These are phyloP conservation scores for Oxyura jamaicensis DNA, from an alignment of 2,113 vertebrate genomes.

Conservation along the genomic window DNA sequence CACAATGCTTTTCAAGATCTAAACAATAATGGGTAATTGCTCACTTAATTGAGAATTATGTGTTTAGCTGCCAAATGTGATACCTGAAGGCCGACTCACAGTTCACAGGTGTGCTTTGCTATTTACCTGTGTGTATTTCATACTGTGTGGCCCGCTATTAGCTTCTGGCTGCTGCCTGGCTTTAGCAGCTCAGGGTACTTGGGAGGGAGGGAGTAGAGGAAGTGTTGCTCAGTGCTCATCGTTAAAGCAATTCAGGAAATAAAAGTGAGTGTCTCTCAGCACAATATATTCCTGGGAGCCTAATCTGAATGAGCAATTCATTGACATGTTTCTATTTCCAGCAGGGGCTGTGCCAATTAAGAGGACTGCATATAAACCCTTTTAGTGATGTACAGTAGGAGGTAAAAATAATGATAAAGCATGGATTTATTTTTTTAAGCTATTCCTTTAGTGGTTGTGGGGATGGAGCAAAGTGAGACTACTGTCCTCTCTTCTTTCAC, in stretches of 20 bases:
- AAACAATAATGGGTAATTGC: constrained; percentile 50
- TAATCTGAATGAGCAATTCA: constrained; percentile 72
- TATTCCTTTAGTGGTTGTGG: constrained; percentile 45
- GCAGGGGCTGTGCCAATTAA: constrained; percentile 73
- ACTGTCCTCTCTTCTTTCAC: background rate
- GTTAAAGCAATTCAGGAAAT: constrained; percentile 71
- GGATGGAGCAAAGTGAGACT: background rate
- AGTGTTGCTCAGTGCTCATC: constrained; percentile 40
- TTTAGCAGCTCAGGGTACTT: background rate
- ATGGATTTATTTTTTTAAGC: constrained; percentile 47
- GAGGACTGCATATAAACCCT: constrained; percentile 64
- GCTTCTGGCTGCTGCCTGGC: background rate
- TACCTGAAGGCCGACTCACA: background rate
- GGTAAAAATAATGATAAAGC: constrained; percentile 69
- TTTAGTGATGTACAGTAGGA: constrained; percentile 62
- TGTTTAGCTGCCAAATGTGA: constrained; percentile 33
- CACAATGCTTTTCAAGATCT: background rate
- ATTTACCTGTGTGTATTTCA: background rate
- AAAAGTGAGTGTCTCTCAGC: constrained; percentile 71
- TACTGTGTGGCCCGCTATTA: background rate
- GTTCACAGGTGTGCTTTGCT: constrained; percentile 9
- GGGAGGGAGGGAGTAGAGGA: background rate
- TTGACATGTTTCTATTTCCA: constrained; percentile 68
- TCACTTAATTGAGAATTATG: constrained; percentile 65
- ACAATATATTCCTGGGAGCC: constrained; percentile 72